Conservation (phyloP, 2,113 vertebrate genomes). For the Tricholaema leucomelas region DNA sequence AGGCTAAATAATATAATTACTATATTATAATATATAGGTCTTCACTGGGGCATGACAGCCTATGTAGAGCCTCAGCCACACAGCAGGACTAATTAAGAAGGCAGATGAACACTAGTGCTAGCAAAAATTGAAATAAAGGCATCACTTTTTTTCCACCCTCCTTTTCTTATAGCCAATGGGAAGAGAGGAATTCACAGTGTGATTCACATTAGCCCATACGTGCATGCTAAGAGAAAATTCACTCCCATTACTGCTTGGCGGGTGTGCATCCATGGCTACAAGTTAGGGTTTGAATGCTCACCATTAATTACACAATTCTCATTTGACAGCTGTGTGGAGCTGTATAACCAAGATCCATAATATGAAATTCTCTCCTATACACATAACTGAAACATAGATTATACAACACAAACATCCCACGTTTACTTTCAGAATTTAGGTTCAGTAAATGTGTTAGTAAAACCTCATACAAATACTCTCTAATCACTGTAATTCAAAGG, state of each 20-base stretch:
- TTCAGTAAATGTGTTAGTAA: neutral
- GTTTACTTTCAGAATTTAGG: neutral
- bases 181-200: slow-evolving; percentile 13
- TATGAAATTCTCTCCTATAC: neutral
- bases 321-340: neutral
- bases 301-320: neutral
- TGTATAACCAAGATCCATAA: neutral
- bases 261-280: slow-evolving; percentile 5
- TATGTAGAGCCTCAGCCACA: slow-evolving; percentile 5
- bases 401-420: neutral
- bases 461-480: neutral
- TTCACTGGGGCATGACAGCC: neutral
- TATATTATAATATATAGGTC: slow-evolving; percentile 35
- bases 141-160: neutral
- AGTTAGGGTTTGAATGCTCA: neutral
- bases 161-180: neutral
- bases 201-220: slow-evolving; percentile 24
- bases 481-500: neutral
- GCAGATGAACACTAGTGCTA: neutral
- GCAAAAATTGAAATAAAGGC: neutral
- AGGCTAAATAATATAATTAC: slow-evolving; percentile 43
- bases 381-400: neutral
- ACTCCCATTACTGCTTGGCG: neutral
- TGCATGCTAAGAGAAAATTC: slow-evolving; percentile 48
- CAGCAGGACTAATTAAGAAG: slow-evolving; percentile 58